Evolutionary conservation across 2,113 vertebrate species (phyloP).

Genomic region (Ammodytes dubius): DNA sequence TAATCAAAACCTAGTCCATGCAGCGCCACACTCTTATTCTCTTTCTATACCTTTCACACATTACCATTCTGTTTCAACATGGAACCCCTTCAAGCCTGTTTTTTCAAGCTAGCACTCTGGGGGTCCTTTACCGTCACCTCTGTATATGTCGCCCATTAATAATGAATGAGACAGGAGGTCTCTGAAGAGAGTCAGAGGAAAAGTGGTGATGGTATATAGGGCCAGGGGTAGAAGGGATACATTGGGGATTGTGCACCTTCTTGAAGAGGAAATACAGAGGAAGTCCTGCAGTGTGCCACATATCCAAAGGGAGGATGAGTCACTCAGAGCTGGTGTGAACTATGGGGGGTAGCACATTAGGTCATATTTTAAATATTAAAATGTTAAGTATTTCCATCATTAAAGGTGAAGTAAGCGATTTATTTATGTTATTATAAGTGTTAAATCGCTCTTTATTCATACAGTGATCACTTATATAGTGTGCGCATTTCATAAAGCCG

Average conservation of each 20-base stretch:
- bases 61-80: conserved; percentile 50
- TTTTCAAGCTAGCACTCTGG: conserved; percentile 18
- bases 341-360: no score
- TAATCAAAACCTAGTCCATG: conserved; percentile 17
- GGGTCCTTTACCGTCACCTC: conserved; percentile 41
- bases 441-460: no score
- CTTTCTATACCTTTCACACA: conserved; percentile 27
- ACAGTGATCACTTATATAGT: no score
- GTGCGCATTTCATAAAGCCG: no score
- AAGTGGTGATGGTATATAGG: conserved; percentile 17
- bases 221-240: conserved; percentile 15
- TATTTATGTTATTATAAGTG: no score
- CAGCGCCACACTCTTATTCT: conserved; percentile 20
- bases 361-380: no score
- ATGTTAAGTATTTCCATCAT: no score
- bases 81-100: conserved; percentile 26
- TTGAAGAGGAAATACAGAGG: conserved; percentile 14
- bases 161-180: conserved; percentile 58
- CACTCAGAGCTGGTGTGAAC: neutral
- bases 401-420: no score
- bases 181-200: conserved; percentile 42
- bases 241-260: conserved; percentile 1
- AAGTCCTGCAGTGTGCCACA: conserved; percentile 13
- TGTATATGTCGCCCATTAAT: conserved; percentile 53
- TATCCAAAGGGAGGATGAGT: neutral